phyloP scores from a whole-genome alignment of 2,888 invertebrate species.

The Trisateles emortualis region DNA sequence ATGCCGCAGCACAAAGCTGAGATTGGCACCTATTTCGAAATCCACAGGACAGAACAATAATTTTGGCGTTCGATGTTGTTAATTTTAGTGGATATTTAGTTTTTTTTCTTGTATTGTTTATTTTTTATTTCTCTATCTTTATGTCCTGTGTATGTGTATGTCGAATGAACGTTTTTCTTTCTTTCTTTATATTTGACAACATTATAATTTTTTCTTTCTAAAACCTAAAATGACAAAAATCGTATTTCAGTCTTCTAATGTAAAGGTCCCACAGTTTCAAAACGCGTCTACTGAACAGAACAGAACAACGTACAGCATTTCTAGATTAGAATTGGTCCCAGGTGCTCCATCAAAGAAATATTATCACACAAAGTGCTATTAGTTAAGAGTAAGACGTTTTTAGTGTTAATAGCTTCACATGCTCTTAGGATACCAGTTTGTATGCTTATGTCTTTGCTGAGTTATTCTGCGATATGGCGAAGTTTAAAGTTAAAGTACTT shows the following conservation, averaged over 20 bases:
- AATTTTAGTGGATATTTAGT: too few species aligned
- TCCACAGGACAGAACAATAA: too few species aligned
- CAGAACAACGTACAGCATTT: constrained; percentile 39
- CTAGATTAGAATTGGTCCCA: constrained; percentile 57
- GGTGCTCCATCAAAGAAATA: constrained; percentile 54
- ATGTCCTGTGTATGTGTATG: too few species aligned
- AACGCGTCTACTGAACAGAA: constrained; percentile 23
- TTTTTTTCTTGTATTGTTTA: too few species aligned
- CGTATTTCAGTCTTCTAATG: background rate
- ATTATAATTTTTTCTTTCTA: constrained; percentile 3
- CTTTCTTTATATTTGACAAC: background rate
- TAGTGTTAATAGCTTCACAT: constrained; percentile 28
- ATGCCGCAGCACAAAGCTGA: too few species aligned
- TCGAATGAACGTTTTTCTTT: too few species aligned
- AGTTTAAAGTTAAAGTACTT: background rate
- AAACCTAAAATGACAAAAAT: background rate
- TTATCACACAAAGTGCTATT: constrained; percentile 45
- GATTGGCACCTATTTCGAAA: too few species aligned
- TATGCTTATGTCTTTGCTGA: constrained; percentile 10
- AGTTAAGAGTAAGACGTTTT: constrained; percentile 38
- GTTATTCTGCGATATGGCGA: background rate
- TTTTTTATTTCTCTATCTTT: too few species aligned
- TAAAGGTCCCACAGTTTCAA: constrained; percentile 35
- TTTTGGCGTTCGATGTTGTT: too few species aligned
- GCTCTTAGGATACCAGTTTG: constrained; percentile 29